phyloP scores from a whole-genome alignment of 1,140 invertebrate species.

The Pinna nobilis region DNA sequence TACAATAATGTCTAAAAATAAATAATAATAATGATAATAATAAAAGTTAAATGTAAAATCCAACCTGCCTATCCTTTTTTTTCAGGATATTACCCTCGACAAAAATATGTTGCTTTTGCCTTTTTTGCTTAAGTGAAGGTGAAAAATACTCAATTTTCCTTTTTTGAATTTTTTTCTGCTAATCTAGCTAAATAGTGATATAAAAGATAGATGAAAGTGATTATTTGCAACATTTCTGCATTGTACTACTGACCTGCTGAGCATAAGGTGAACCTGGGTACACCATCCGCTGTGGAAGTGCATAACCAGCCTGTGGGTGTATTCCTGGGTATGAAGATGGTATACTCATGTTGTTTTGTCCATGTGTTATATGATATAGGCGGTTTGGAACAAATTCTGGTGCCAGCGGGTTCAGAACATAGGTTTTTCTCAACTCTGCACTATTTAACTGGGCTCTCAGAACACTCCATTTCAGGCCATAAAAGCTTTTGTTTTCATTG shows the following conservation, averaged over 20 bases:
- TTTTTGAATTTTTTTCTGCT: no score
- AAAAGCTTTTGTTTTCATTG: slow-evolving; percentile 84
- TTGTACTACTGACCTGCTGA: slow-evolving; percentile 15
- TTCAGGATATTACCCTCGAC: no score
- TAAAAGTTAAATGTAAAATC: no score
- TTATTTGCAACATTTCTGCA: no score
- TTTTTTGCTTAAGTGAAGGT: no score
- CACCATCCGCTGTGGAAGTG: slow-evolving; percentile 31
- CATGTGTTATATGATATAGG: slow-evolving; percentile 51
- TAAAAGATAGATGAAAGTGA: no score
- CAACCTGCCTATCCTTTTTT: no score
- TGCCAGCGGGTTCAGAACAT: slow-evolving; percentile 87
- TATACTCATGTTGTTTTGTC: slow-evolving; percentile 26
- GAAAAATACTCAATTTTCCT: no score
- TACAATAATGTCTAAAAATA: no score
- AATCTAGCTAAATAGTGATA: no score
- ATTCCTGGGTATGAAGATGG: neutral
- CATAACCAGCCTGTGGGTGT: slow-evolving; percentile 23
- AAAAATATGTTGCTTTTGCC: no score
- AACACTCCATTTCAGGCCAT: slow-evolving; percentile 83
- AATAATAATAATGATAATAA: no score
- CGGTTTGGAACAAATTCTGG: slow-evolving; percentile 84
- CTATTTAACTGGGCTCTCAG: slow-evolving; percentile 83
- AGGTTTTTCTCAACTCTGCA: slow-evolving; percentile 84
- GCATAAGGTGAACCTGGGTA: slow-evolving; percentile 26